Conservation (phyloP, 2,888 invertebrate species). For the Thera britannica region DNA sequence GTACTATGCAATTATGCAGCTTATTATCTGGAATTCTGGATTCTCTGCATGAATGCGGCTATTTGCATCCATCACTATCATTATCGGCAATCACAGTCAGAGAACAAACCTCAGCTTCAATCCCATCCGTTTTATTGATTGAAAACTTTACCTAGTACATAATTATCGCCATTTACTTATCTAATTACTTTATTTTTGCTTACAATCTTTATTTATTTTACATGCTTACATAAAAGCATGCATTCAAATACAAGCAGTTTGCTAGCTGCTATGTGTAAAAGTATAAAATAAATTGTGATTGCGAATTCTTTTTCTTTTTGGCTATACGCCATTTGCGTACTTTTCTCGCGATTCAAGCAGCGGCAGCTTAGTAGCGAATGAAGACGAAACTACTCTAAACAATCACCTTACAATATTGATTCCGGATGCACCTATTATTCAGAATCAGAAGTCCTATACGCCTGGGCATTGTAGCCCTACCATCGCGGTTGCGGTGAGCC, state of each 20-base stretch:
- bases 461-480: slow-evolving; percentile 16
- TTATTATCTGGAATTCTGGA: slow-evolving; percentile 33
- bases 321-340: no score
- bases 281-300: no score
- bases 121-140: slow-evolving; percentile 7
- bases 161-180: no score
- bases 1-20: slow-evolving; percentile 32
- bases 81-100: slow-evolving; percentile 22
- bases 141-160: neutral
- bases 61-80: slow-evolving; percentile 32
- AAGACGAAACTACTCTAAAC: neutral
- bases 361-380: no score
- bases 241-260: no score
- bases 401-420: neutral
- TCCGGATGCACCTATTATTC: slow-evolving; percentile 11
- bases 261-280: no score
- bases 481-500: slow-evolving; percentile 23
- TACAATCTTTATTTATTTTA: neutral
- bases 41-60: slow-evolving; percentile 29
- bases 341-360: no score
- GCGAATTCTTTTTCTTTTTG: no score
- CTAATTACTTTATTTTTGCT: neutral
- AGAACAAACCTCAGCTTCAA: slow-evolving; percentile 1
- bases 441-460: neutral
- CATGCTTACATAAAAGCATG: no score